A percentile compares a stretch with the other conserved stretches of the same genome.
Conservation (phyloP, 2,797 vertebrate genomes). For the Crenichthys baileyi region DNA sequence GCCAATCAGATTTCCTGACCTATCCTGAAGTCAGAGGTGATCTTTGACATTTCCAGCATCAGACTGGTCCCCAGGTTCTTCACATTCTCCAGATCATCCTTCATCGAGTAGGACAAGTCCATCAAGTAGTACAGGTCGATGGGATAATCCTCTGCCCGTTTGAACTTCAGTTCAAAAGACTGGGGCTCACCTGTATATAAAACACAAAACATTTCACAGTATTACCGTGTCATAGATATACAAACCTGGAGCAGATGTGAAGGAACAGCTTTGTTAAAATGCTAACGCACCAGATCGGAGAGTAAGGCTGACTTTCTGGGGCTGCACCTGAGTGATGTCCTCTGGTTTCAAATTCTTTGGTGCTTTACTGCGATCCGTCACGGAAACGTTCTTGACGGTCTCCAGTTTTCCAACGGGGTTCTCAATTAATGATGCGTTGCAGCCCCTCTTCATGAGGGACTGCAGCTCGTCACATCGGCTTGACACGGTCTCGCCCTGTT, state of each 20-base stretch:
- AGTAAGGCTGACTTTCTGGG: slow-evolving; percentile 88
- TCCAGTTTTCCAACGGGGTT: slow-evolving; percentile 84
- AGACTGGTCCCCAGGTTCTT: slow-evolving; percentile 95
- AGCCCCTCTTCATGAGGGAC: slow-evolving; percentile 88
- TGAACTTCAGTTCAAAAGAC: slow-evolving; percentile 90
- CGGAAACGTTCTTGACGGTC: slow-evolving; percentile 79
- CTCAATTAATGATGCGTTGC: slow-evolving; percentile 82
- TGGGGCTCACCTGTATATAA: slow-evolving; percentile 88
- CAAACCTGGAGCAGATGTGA: background rate
- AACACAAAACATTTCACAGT: background rate
- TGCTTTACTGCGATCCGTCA: slow-evolving; percentile 88
- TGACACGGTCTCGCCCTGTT: slow-evolving; percentile 94
- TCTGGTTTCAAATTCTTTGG: slow-evolving; percentile 83
- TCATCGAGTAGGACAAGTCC: slow-evolving; percentile 99
- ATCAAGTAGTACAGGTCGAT: slow-evolving; percentile 99
- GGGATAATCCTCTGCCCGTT: slow-evolving; percentile 96
- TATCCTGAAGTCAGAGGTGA: slow-evolving; percentile 96
- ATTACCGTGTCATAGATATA: background rate
- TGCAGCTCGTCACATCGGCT: slow-evolving; percentile 93
- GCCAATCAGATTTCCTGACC: slow-evolving; percentile 77
- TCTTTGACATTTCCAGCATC: slow-evolving; percentile 91
- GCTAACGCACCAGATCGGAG: slow-evolving; percentile 88
- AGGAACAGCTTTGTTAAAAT: background rate
- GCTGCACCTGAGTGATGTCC: slow-evolving; percentile 96
- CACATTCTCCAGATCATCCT: slow-evolving; percentile 97